Evolutionary conservation across 1,140 invertebrate genomes (phyloP), one percentile per base, ranked within the genome.

Genomic region (Pogonomyrmex barbatus): DNA sequence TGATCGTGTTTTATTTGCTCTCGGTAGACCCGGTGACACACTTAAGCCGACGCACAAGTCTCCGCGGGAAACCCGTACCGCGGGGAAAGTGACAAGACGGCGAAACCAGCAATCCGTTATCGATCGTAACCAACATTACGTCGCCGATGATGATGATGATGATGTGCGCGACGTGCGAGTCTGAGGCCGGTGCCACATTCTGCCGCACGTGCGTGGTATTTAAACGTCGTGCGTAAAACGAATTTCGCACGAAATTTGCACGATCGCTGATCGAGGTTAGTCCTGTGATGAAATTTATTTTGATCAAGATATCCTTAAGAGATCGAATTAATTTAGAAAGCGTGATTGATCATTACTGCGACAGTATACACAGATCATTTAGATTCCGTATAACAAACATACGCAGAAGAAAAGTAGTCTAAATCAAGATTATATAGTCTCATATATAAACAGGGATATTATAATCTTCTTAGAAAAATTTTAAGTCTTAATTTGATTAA

Each of bases 1-100:
- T 68, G 91, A 85, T 92, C 85, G 83, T 83, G 81, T 91, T 91
- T 89, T 87, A 89, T 91, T 88, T 82, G 90, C 85, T 76, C 88
- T 88, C 68, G 39, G 73, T 54, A 92, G 89, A 92, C 89, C 89
- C 84, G 91, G 70, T 92, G 92, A 92, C 92, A 92, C 88, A 92
- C 91, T 92, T 92, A 47, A 60, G 60, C 30, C 71, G 70, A 68
- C 77, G 60, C 58, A 68, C 36, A 39, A 58, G 24, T 75, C 63
- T 42, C 84, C 81, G 45, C 84, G 87, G 81, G 85, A 81, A 88
- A 79, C 82, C 60, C 65, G n/a, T 65, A 75, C 87, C 63, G 24
- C 82, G 63, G 90, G 70, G 88, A 91, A 91, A 91, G 92, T 91
- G 84, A 91, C 89, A 87, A 89, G 60, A 91, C 71, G 77, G 54